Evolutionary conservation across 2,113 vertebrate genomes (phyloP).

Genomic region (Colaptes auratus): DNA sequence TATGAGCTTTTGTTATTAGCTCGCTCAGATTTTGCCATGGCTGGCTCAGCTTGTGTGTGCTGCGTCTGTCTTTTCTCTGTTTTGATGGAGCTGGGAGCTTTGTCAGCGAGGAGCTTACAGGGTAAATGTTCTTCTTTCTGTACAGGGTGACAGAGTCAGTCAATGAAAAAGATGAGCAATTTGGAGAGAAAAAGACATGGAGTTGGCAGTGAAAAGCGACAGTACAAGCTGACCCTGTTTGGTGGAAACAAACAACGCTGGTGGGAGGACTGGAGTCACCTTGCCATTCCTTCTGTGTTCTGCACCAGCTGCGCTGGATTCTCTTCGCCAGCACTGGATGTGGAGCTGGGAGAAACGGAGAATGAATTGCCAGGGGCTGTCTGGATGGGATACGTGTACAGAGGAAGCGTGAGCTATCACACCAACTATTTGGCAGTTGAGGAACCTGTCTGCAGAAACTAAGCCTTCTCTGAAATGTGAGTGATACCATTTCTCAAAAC

Average conservation of each 20-base stretch:
- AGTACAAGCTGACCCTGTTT: background rate
- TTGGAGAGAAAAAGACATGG: background rate
- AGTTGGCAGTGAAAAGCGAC: background rate
- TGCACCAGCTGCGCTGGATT: background rate
- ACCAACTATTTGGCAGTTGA: background rate
- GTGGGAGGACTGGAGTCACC: background rate
- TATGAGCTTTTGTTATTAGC: background rate
- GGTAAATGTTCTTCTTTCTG: background rate
- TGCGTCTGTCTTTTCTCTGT: background rate
- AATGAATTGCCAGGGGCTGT: background rate
- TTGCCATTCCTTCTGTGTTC: fast-evolving
- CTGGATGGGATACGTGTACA: background rate
- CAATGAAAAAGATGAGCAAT: background rate
- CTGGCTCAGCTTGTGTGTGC: background rate
- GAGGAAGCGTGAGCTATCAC: background rate
- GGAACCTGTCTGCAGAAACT: background rate
- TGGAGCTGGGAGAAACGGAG: background rate
- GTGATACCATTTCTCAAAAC: slow-evolving; percentile 1
- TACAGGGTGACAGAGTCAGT: background rate
- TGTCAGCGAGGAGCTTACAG: background rate
- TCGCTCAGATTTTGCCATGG: background rate
- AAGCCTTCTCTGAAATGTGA: slow-evolving; percentile 28
- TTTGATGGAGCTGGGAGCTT: background rate
- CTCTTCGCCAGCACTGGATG: background rate
- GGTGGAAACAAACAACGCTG: background rate